Base-by-base conservation (phyloP, 1,140 invertebrate species). In the Holcopasites calliopsidis region DNA sequence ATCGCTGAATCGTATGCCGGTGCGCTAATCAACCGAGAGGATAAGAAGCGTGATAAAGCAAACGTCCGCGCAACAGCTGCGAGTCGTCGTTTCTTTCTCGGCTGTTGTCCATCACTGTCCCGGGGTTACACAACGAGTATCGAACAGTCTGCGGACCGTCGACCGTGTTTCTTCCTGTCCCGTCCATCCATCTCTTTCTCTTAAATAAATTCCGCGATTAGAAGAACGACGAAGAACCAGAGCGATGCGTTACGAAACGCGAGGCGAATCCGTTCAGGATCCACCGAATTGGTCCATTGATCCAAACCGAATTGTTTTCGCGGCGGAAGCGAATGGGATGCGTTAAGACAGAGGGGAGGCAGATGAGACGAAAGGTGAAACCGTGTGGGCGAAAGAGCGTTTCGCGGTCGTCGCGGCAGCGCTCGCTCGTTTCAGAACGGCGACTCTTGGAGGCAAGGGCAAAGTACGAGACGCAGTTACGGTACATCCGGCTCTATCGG, bases 401-500 rank as follows among this genome's bases (percentile, higher is more conserved):
- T 26, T 4, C 28, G n/a, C 35, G 35, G 35, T 10, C n/a, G 57
- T 40, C 35, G 42, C 42, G 28, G 60, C 38, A n/a, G 10, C 4
- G 60, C 21, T 44, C 65, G 55, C 42, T 58, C 38, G 26, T 28
- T 40, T 16, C 18, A 35, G 26, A 23, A 80, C 80, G 82, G 79
- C 79, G 65, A 66, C 71, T 69, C 18, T 58, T 18, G 38, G 28
- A 60, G 47, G 72, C 58, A 76, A 78, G 89, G 85, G 83, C 88
- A 91, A 91, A 91, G 89, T 91, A 85, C 86, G 84, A 88, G 85
- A 64, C 89, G 90, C 87, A 91, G 87, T 91, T 89, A 90, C 87
- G 80, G 87, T 88, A 79, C 86, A 86, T 85, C 76, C 83, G 82
- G 80, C 71, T 88, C 90, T 90, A 90, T 90, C 87, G 58, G 70